Conservation (phyloP, 2,888 invertebrate genomes). For the Cataglyphis livida region DNA sequence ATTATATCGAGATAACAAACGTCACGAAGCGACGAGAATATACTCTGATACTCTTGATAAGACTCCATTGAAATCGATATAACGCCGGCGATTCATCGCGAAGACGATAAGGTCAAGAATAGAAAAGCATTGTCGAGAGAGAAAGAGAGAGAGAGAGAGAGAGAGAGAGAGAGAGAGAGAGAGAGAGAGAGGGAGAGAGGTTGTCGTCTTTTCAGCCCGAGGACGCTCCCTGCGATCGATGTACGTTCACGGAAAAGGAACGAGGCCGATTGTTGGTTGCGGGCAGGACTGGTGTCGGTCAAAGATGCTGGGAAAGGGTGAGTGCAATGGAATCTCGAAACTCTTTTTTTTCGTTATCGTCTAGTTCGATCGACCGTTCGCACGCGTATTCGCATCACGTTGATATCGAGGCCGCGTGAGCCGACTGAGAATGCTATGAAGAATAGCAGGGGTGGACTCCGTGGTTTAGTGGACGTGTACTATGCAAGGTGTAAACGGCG, state of each 20-base stretch:
- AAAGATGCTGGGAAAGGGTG: constrained; percentile 22
- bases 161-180: neutral
- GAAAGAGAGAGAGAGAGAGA: neutral
- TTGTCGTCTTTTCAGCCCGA: constrained; percentile 39
- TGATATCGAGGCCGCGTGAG: constrained; percentile 68
- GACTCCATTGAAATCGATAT: constrained; percentile 24
- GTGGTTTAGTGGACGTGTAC: constrained; percentile 48
- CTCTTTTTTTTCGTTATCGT: constrained; percentile 56
- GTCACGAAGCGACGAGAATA: no score
- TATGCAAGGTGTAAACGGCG: constrained; percentile 58
- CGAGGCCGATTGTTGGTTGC: constrained; percentile 52
- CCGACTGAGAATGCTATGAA: constrained; percentile 64
- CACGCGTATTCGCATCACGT: constrained; percentile 66
- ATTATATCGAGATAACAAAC: neutral
- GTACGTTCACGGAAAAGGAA: constrained; percentile 45
- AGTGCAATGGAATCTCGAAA: constrained; percentile 58
- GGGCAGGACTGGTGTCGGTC: constrained; percentile 40
- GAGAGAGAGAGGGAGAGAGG: neutral
- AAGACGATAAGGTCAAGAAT: constrained; percentile 20
- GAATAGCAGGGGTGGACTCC: neutral
- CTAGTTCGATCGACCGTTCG: constrained; percentile 61
- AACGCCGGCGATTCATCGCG: neutral
- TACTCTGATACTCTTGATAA: constrained; percentile 6
- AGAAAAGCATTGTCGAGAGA: constrained; percentile 32
- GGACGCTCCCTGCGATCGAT: constrained; percentile 23